A percentile compares a stretch with the other conserved stretches of the same genome.
Evolutionary conservation across 2,113 vertebrate species (phyloP).

Genomic region (Neolamprologus caudopunctatus): DNA sequence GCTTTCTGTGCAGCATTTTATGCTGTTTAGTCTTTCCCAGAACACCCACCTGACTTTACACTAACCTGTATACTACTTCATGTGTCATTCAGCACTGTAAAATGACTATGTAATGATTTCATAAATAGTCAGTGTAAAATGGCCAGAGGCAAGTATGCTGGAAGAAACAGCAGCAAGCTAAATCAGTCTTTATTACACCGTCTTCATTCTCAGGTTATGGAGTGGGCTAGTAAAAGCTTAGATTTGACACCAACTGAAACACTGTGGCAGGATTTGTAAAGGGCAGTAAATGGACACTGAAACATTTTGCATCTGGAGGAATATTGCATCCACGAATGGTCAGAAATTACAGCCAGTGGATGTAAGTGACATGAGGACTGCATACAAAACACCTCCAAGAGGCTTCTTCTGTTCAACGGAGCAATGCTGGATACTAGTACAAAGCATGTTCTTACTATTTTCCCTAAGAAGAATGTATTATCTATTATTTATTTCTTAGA

Average conservation of each 20-base stretch:
- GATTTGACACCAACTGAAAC: neutral
- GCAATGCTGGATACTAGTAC: neutral
- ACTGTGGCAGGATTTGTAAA: neutral
- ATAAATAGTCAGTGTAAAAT: neutral
- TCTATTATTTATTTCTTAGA: neutral
- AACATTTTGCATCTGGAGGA: neutral
- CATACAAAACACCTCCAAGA: neutral
- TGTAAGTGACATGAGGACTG: neutral
- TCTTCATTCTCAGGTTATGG: neutral
- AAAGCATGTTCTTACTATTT: neutral
- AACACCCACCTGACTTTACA: neutral
- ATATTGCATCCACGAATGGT: neutral
- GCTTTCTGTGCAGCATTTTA: neutral
- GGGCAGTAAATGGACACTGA: neutral
- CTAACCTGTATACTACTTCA: neutral
- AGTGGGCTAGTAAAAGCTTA: neutral
- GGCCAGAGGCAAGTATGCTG: neutral
- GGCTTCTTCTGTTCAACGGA: neutral
- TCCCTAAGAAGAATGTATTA: neutral
- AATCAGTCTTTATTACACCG: neutral
- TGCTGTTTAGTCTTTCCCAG: neutral
- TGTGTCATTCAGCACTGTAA: neutral
- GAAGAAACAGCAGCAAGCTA: neutral
- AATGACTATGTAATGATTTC: neutral
- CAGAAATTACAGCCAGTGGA: neutral